Conservation (phyloP, 2,888 invertebrate species). For the Brachylomia viminalis region DNA sequence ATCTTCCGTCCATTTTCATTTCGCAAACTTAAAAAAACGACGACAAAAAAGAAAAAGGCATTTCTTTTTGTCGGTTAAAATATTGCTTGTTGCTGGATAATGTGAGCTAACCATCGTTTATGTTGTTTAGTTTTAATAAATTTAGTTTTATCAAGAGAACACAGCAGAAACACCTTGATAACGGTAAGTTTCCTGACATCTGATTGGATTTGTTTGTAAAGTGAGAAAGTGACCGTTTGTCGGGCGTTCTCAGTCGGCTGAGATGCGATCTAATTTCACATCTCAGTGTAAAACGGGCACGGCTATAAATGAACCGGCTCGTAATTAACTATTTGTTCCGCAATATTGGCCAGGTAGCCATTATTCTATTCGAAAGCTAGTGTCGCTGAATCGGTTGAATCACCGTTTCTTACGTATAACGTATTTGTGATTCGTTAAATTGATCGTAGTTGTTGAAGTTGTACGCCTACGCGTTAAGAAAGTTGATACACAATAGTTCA, state of each 20-base stretch:
- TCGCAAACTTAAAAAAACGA: slow-evolving; percentile 87
- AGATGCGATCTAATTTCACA: slow-evolving; percentile 86
- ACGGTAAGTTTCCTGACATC: slow-evolving; percentile 87
- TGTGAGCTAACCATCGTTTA: slow-evolving; percentile 80
- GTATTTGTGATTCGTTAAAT: slow-evolving; percentile 64
- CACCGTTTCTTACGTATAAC: slow-evolving; percentile 71
- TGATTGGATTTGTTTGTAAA: slow-evolving; percentile 86
- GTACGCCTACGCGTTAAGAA: slow-evolving; percentile 76
- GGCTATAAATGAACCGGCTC: slow-evolving; percentile 83
- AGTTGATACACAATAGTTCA: slow-evolving; percentile 68
- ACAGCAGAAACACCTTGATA: slow-evolving; percentile 70
- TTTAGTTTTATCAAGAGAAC: slow-evolving; percentile 71
- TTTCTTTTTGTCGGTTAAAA: slow-evolving; percentile 81
- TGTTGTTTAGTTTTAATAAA: slow-evolving; percentile 76
- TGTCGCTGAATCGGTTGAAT: slow-evolving; percentile 81
- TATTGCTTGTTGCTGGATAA: slow-evolving; percentile 79
- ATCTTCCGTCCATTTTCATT: slow-evolving; percentile 87
- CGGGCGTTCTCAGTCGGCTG: slow-evolving; percentile 76
- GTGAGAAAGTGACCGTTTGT: slow-evolving; percentile 89
- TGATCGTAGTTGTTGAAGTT: slow-evolving; percentile 66
- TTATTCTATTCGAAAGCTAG: slow-evolving; percentile 73
- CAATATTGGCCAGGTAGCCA: slow-evolving; percentile 77
- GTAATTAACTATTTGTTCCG: slow-evolving; percentile 82
- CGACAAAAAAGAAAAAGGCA: slow-evolving; percentile 82
- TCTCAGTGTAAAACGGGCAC: slow-evolving; percentile 79